These are phyloP conservation scores for Schizopygopsis pylzovi DNA, from an alignment of 2,797 vertebrate species.

Conservation along the genomic window DNA sequence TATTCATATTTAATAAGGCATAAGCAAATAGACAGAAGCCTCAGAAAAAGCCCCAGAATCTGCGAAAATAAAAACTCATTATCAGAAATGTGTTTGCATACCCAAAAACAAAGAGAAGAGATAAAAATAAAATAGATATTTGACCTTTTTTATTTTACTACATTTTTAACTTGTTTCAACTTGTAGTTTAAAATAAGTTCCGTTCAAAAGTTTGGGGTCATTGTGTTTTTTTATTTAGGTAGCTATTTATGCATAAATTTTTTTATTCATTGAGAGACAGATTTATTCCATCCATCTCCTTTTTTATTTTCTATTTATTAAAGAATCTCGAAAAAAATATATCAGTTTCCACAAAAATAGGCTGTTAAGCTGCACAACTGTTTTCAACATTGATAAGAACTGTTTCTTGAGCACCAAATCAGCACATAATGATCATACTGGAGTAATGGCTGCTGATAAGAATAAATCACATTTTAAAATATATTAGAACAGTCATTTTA, in stretches of 20 bases:
- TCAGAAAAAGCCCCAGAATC: not conserved
- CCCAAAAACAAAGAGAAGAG: constrained; percentile 31
- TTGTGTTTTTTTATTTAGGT: not conserved
- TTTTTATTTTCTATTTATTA: not conserved
- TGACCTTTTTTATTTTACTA: not conserved
- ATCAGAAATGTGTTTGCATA: constrained; percentile 10
- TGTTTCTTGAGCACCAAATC: not conserved
- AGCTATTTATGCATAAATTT: not conserved
- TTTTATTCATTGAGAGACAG: not conserved
- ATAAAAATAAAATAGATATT: not conserved
- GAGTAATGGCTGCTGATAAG: too few species aligned
- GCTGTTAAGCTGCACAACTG: not conserved
- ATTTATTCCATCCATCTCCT: not conserved
- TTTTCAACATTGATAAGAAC: not conserved
- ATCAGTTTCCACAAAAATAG: not conserved
- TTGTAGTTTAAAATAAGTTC: not conserved
- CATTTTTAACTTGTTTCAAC: not conserved
- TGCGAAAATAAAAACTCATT: constrained; percentile 28
- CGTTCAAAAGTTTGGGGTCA: not conserved
- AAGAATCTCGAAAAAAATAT: not conserved
- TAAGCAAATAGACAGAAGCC: constrained; percentile 24
- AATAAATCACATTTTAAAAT: not conserved
- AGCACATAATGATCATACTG: not conserved
- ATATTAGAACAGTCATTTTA: not conserved
- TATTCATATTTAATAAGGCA: constrained; percentile 36